These are phyloP conservation scores for Siphlonurus alternatus DNA, from an alignment of 2,888 invertebrate genomes.

Conservation along the genomic window DNA sequence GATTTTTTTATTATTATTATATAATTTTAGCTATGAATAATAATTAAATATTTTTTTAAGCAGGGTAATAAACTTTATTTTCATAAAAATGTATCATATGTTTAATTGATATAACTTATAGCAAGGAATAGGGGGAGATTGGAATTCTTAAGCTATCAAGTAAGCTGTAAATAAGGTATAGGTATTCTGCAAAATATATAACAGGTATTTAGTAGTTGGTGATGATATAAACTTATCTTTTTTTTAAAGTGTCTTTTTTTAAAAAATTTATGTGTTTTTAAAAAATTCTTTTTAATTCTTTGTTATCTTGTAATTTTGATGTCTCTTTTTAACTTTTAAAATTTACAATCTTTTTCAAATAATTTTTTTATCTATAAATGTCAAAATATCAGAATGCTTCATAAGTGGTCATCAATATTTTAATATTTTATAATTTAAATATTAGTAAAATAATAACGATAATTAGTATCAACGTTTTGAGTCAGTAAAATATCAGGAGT, in stretches of 20 bases:
- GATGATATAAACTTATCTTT: not conserved
- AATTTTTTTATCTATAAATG: constrained; percentile 14
- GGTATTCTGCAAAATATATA: not conserved
- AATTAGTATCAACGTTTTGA: not conserved
- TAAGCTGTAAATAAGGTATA: not conserved
- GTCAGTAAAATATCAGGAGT: not conserved
- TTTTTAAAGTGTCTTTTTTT: not conserved
- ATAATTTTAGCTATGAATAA: too few relatives aligned
- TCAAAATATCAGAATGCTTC: constrained; percentile 13
- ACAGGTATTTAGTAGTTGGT: not conserved
- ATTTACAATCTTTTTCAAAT: constrained; percentile 14
- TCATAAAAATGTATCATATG: too few relatives aligned
- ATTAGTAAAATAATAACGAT: not conserved
- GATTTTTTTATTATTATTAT: not conserved
- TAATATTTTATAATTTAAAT: constrained; percentile 9
- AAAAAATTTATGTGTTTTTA: constrained; percentile 1
- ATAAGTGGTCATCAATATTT: constrained; percentile 16
- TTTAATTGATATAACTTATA: not conserved
- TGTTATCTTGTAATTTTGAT: constrained; percentile 5
- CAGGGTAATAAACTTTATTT: too few relatives aligned
- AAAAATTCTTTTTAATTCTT: constrained; percentile 4
- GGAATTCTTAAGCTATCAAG: not conserved
- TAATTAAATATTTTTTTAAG: too few relatives aligned
- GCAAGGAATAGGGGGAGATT: not conserved
- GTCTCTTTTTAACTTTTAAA: constrained; percentile 9